Percentiles rank a stretch among this genome's conserved stretches.
These are phyloP conservation scores for Phrixothrix hirtus DNA, from an alignment of 2,888 invertebrate genomes.

Conservation along the genomic window DNA sequence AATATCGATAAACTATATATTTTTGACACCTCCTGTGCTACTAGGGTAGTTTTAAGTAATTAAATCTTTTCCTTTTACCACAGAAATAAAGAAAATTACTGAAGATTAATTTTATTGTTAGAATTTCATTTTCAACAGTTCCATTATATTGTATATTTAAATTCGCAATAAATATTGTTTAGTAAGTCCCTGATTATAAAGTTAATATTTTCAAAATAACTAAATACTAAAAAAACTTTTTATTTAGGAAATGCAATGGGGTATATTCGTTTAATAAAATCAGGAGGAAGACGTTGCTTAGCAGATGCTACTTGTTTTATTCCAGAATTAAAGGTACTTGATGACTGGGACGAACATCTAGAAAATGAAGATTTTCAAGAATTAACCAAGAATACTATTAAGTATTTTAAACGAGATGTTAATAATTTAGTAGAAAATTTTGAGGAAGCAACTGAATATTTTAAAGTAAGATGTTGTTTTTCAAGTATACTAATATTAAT, in stretches of 20 bases:
- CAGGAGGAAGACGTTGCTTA: constrained; percentile 91
- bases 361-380: constrained; percentile 63
- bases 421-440: constrained; percentile 74
- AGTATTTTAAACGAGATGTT: constrained; percentile 77
- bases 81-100: too few species aligned
- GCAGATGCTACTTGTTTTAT: constrained; percentile 90
- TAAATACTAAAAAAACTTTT: too few species aligned
- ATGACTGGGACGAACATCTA: constrained; percentile 64
- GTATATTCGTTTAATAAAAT: constrained; percentile 90
- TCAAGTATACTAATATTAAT: constrained; percentile 4
- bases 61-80: too few species aligned
- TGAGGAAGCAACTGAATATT: constrained; percentile 46
- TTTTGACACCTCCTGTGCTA: too few species aligned
- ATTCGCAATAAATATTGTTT: background rate
- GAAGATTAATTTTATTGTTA: too few species aligned
- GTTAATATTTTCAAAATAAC: too few species aligned
- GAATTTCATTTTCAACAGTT: too few species aligned
- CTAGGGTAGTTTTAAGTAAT: too few species aligned
- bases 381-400: constrained; percentile 67
- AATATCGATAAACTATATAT: too few species aligned
- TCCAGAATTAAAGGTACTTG: constrained; percentile 71
- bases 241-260: constrained; percentile 84
- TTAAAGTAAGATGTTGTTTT: constrained; percentile 37
- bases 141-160: too few species aligned
- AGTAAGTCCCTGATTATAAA: background rate